Percentiles rank a stretch among this genome's conserved stretches.
Conservation (phyloP, 1,140 invertebrate genomes). For the Frieseomelitta varia region DNA sequence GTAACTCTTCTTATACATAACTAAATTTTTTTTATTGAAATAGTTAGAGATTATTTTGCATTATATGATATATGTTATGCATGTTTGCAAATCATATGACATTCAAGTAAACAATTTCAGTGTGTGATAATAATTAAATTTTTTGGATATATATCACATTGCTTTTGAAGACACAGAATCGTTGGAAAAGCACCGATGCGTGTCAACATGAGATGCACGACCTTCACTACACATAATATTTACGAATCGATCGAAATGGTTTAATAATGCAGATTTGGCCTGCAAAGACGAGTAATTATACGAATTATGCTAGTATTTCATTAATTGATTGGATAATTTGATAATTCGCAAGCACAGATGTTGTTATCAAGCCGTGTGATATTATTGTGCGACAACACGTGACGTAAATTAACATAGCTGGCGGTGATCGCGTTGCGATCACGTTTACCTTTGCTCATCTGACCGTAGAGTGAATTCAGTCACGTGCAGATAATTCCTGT, state of each 20-base stretch:
- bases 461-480: slow-evolving; percentile 24
- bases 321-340: slow-evolving; percentile 28
- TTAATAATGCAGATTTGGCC: background rate
- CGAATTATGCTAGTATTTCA: background rate
- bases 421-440: background rate
- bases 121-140: background rate
- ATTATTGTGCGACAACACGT: background rate
- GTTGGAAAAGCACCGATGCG: background rate
- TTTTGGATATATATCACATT: background rate
- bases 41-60: background rate
- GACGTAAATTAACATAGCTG: slow-evolving; percentile 20
- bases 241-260: background rate
- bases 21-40: background rate
- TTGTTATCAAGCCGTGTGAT: background rate
- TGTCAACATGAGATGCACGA: background rate
- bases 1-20: background rate
- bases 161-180: no score
- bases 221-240: background rate
- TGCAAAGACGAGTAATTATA: background rate
- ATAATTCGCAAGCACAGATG: background rate
- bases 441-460: slow-evolving; percentile 5
- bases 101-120: background rate
- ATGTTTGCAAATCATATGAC: background rate
- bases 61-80: background rate
- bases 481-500: background rate